These are phyloP conservation scores for Papilio elwesi DNA, from an alignment of 2,888 invertebrate genomes.

Conservation along the genomic window DNA sequence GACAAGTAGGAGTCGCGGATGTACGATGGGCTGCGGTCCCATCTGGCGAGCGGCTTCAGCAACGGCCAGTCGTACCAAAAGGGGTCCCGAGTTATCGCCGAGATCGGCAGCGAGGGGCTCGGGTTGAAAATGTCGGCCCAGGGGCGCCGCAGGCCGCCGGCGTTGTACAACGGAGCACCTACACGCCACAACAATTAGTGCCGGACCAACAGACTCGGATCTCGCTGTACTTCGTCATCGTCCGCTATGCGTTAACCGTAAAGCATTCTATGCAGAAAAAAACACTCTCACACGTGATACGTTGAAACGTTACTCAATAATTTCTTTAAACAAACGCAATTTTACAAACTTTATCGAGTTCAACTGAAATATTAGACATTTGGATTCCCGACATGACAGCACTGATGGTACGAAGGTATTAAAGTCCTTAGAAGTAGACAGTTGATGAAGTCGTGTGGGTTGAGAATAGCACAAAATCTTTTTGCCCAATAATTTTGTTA, in stretches of 20 bases:
- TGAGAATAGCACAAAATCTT: too few species aligned
- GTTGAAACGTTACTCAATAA: slow-evolving; percentile 7
- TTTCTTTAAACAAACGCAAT: neutral
- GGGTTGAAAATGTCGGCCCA: slow-evolving; percentile 91
- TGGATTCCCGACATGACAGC: too few species aligned
- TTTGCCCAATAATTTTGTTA: too few species aligned
- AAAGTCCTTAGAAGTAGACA: too few species aligned
- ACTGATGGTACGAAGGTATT: too few species aligned
- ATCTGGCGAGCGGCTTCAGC: slow-evolving; percentile 89
- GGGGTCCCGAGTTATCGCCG: slow-evolving; percentile 93
- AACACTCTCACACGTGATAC: slow-evolving; percentile 17
- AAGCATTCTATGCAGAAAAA: slow-evolving; percentile 52
- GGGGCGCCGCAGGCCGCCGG: slow-evolving; percentile 84
- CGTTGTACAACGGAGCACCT: slow-evolving; percentile 89
- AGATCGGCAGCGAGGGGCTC: slow-evolving; percentile 89
- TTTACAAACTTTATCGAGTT: neutral
- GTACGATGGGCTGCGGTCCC: slow-evolving; percentile 90
- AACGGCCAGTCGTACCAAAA: slow-evolving; percentile 95
- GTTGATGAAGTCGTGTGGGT: too few species aligned
- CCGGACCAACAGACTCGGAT: slow-evolving; percentile 66
- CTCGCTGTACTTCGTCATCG: slow-evolving; percentile 70
- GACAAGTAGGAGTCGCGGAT: slow-evolving; percentile 95
- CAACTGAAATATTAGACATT: neutral
- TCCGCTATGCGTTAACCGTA: slow-evolving; percentile 54
- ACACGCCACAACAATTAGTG: slow-evolving; percentile 69